Conservation (phyloP, 2,113 vertebrate species). For the Thunnus thynnus region DNA sequence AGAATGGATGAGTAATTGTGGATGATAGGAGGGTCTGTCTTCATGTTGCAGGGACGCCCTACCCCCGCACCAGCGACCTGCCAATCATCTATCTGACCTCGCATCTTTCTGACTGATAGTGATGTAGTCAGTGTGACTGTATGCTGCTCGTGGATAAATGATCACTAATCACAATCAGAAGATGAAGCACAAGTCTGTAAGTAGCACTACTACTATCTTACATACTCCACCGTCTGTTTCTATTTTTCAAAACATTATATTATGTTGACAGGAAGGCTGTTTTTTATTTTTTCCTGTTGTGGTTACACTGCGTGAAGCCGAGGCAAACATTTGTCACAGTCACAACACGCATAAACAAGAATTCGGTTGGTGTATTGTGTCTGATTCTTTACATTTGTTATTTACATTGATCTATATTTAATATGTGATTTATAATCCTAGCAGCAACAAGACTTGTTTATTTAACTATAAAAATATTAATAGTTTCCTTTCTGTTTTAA, state of each 20-base stretch:
- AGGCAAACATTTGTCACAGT: constrained; percentile 54
- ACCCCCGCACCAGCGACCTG: constrained; percentile 40
- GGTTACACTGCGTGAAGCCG: constrained; percentile 62
- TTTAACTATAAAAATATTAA: neutral
- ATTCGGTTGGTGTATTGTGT: neutral
- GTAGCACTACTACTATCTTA: constrained; percentile 34
- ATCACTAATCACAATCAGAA: constrained; percentile 52
- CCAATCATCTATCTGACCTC: constrained; percentile 56
- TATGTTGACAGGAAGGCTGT: constrained; percentile 64
- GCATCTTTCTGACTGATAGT: constrained; percentile 45
- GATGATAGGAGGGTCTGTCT: constrained; percentile 60
- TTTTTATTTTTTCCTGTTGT: constrained; percentile 70
- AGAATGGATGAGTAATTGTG: constrained; percentile 33
- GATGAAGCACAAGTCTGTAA: constrained; percentile 76
- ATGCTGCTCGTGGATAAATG: constrained; percentile 60
- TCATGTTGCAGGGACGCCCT: constrained; percentile 52
- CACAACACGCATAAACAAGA: constrained; percentile 49
- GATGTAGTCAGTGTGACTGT: constrained; percentile 37
- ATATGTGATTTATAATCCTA: neutral
- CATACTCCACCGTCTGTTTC: neutral
- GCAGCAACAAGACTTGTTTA: neutral
- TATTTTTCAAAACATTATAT: constrained; percentile 10
- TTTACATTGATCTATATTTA: neutral
- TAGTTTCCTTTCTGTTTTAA: neutral
- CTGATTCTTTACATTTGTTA: neutral